A percentile compares a stretch with the other conserved stretches of the same genome.
phyloP scores from a whole-genome alignment of 2,888 invertebrate genomes.

The Leptopilina myrica region DNA sequence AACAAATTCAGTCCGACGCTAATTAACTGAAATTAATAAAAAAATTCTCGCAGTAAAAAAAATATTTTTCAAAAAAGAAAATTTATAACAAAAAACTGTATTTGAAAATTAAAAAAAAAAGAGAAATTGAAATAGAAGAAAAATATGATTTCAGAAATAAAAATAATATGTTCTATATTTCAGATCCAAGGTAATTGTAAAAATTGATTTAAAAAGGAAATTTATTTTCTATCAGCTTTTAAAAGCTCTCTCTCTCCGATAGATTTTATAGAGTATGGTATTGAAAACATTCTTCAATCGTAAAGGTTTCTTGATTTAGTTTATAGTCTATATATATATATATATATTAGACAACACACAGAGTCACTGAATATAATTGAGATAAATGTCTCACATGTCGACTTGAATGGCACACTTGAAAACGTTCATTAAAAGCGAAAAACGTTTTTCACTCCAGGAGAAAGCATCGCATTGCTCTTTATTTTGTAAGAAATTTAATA shows the following conservation, averaged over 20 bases:
- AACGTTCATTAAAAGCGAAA: no score
- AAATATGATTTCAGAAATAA: neutral
- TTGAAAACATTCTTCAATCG: neutral
- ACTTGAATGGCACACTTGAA: neutral
- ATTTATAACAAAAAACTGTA: no score
- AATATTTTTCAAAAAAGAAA: neutral
- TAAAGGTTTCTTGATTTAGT: neutral
- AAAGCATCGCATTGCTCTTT: neutral
- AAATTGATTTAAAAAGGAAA: neutral
- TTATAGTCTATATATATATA: neutral
- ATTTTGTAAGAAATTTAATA: slow-evolving; percentile 6
- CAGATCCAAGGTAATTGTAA: neutral
- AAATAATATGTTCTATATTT: neutral
- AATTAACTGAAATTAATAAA: no score
- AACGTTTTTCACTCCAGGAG: neutral
- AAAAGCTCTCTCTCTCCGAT: neutral
- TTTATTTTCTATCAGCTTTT: slow-evolving; percentile 8
- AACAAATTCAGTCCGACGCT: no score
- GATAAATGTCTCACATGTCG: slow-evolving; percentile 4
- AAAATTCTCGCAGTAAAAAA: neutral
- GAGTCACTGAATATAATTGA: neutral
- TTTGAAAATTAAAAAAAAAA: neutral
- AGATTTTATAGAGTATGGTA: neutral
- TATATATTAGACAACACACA: neutral
- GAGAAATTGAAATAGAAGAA: neutral